Base-by-base conservation (phyloP, 23 tunicate species). In the Botrylloides violaceus region DNA sequence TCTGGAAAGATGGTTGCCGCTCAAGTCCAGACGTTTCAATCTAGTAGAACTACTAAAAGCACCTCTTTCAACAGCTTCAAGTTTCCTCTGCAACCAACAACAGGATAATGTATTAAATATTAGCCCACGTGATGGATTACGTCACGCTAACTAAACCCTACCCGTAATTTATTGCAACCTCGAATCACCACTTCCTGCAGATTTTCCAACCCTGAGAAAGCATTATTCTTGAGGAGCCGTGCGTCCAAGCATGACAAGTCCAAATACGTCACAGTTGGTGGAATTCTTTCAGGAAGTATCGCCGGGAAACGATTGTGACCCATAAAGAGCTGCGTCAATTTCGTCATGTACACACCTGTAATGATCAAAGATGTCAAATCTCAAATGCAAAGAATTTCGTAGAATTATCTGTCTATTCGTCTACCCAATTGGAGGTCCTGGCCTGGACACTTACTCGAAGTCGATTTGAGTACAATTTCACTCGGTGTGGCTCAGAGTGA, bases 161-260 rank as follows among this genome's bases (percentile, higher is more conserved):
- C 74, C 57, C 47, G 26, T n/a, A 56, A 4, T 37, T 9, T 38
- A 2, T 3, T 48, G 37, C 85, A 80, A 1, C 85, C 85, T 29
- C 58, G 47, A 5, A 80, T 80, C 24, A 63, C 53, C 3, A 80
- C 72, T 43, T 73, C 73, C 6, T 63, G 63, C 21, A 80, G 47
- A 3, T 6, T 20, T 29, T 12, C 36, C 31, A 73, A 50, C 26
- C 65, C 72, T 32, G 65, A 37, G 25, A 80, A 63, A 29, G 79
- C 58, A 20, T 39, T 37, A 38, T 38, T 68, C 32, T 68, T 68
- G 22, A 68, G 12, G 12, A 37, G 21, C 29, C 47, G 20, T 25
- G 37, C 30, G 0, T 68, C 37, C 58, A 68, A 26, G 30, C 74
- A 68, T 18, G 74, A 68, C 15, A 68, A 32, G 2, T 68, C 74